phyloP scores from a whole-genome alignment of 2,888 invertebrate species.

The Galerucella pusilla region DNA sequence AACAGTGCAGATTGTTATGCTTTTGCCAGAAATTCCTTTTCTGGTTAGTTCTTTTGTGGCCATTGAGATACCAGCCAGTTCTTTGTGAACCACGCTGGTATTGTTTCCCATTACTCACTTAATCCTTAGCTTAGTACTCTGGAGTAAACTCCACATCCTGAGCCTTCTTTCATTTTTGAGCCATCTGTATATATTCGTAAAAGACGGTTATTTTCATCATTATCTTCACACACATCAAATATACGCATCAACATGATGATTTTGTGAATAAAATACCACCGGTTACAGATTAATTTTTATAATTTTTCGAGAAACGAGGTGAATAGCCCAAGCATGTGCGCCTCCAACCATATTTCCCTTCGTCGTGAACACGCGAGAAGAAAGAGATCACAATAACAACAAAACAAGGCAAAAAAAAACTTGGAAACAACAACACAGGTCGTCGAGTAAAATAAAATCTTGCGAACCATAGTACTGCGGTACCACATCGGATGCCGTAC shows the following conservation, averaged over 20 bases:
- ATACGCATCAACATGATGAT: neutral
- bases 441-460: conserved; percentile 3
- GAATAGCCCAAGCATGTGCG: conserved; percentile 4
- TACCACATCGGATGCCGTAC: conserved; percentile 27
- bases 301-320: conserved; percentile 1
- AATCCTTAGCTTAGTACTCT: no score
- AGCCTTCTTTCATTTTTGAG: no score
- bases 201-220: no score
- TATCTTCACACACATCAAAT: no score
- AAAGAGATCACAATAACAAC: conserved; percentile 8
- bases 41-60: no score
- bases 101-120: no score
- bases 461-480: conserved; percentile 11
- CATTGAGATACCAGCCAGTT: no score
- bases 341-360: conserved; percentile 4
- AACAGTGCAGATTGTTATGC: no score
- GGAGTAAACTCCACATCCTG: no score
- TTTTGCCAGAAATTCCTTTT: no score
- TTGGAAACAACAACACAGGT: conserved; percentile 1
- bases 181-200: no score
- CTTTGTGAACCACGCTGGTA: no score
- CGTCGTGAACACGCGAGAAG: neutral
- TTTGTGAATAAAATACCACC: neutral
- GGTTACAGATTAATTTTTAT: neutral
- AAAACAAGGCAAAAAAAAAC: neutral